Base-by-base conservation (phyloP, 1,140 invertebrate genomes). In the Portunus trituberculatus region DNA sequence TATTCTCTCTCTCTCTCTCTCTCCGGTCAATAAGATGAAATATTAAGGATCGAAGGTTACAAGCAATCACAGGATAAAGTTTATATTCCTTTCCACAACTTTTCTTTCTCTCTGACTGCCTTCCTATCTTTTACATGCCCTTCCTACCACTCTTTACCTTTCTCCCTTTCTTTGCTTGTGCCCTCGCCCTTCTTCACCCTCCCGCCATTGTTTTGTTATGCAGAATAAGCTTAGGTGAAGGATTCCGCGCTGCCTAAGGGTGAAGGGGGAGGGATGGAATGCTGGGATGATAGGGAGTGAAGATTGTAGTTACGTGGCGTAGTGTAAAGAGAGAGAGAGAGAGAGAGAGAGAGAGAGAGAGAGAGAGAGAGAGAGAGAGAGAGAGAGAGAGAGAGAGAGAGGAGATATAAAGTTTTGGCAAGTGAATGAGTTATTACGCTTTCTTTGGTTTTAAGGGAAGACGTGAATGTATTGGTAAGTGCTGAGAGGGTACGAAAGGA, bases 121-220 rank as follows among this genome's bases (percentile, higher is more conserved):
- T n/a, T 16, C 67, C 20, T n/a, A 1, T 25, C 67, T 25, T 76
- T n/a, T 20, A 1, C n/a, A 12, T n/a, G 1, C 67, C n/a, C 25
- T 20, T 76, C 20, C 67, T 76, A 1, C 67, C 6, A 25, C 8
- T 25, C 25, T 25, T 76, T n/a, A n/a, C 67, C n/a, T n/a, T 76
- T n/a, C n/a, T 76, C 67, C 67, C 25, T n/a, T 76, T 76, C 67
- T 76, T 25, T 76, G 52, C 52, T 20, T 59, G 67, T n/a, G 25
- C 67, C 67, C n/a, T n/a, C n/a, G 2, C 67, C n/a, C 8, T 76
- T n/a, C 20, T 76, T n/a, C 20, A n/a, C 25, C 67, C 20, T n/a
- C 67, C 67, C 20, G 67, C 67, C 67, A 76, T 76, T 76, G 67
- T 76, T 76, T 76, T 76, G 67, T 76, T 76, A 76, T 76, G 67